Base-by-base conservation (phyloP, 2,797 vertebrate genomes). In the Xenopus petersii region DNA sequence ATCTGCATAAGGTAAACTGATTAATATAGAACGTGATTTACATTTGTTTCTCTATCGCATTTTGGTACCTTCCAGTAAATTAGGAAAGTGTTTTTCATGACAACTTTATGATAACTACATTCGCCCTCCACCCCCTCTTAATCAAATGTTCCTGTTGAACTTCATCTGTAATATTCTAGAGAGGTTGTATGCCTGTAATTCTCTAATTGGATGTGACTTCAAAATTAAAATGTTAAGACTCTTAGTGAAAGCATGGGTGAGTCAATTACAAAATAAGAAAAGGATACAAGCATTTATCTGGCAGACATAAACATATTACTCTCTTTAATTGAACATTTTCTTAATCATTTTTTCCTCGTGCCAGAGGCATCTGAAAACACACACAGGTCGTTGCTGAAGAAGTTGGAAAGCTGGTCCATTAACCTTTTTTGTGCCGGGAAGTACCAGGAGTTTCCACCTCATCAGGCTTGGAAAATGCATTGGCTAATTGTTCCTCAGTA, bases 181-280 rank as follows among this genome's bases (percentile, higher is more conserved):
- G 81, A 84, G 79, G 87, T 83, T 86, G 81, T 83, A 79, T 66
- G 71, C 62, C 67, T 70, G 70, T 79, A 79, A 79, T 79, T 79
- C 54, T 74, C 71, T 79, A 79, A 79, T 79, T 79, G 71, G 67
- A 79, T 79, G 67, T 79, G 77, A 79, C 71, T 70, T 74, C 68
- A 79, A 79, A 86, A 83, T 88, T 87, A 88, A 85, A 86, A 84
- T 81, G 80, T 84, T 82, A 82, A 79, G 79, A 70, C 80, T 83
- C 78, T 85, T 83, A 81, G 77, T 81, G 66, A 71, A 86, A 88
- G 84, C 82, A 76, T 79, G 84, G 84, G 84, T 84, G 85, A 78
- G 83, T 82, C 69, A 81, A 88, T 89, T 87, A 83, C 86, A 86
- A 82, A 67, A 79, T 76, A 86, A 82, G 87, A 56, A 81, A 80